These are phyloP conservation scores for Nipponia nippon DNA, from an alignment of 2,113 vertebrate species.

Conservation along the genomic window DNA sequence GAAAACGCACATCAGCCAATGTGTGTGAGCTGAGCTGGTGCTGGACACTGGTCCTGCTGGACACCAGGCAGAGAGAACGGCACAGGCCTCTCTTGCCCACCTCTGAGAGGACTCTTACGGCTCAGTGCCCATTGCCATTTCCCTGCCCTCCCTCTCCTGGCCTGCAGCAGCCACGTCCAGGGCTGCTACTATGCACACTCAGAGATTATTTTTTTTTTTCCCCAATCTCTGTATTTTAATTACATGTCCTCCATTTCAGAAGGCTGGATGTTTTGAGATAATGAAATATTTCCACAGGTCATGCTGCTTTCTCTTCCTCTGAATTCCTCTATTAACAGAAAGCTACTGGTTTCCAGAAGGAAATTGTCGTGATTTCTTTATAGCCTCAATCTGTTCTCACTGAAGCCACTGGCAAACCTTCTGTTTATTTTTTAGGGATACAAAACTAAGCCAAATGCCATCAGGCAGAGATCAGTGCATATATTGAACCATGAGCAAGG, in stretches of 20 bases:
- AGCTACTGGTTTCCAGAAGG: slow-evolving; percentile 23
- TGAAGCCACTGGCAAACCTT: slow-evolving; percentile 21
- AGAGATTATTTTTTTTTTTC: neutral
- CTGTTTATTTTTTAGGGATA: slow-evolving; percentile 29
- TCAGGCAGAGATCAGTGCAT: slow-evolving; percentile 13
- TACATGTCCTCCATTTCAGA: neutral
- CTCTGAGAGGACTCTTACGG: neutral
- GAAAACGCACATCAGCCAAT: rapidly evolving
- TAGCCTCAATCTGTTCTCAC: slow-evolving; percentile 15
- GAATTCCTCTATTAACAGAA: slow-evolving; percentile 3
- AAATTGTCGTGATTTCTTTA: slow-evolving; percentile 34
- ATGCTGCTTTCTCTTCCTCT: neutral
- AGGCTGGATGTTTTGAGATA: slow-evolving; percentile 3
- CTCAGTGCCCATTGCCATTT: neutral
- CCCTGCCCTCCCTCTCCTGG: neutral
- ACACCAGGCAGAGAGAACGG: neutral
- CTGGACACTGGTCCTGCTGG: neutral
- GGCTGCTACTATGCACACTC: neutral
- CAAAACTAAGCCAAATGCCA: slow-evolving; percentile 24
- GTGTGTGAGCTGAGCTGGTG: neutral
- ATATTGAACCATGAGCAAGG: neutral
- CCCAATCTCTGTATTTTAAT: neutral
- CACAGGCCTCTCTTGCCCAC: neutral
- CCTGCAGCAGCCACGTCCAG: neutral
- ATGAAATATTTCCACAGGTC: neutral